Base-by-base conservation (phyloP, 2,797 vertebrate genomes). In the Echiichthys vipera region DNA sequence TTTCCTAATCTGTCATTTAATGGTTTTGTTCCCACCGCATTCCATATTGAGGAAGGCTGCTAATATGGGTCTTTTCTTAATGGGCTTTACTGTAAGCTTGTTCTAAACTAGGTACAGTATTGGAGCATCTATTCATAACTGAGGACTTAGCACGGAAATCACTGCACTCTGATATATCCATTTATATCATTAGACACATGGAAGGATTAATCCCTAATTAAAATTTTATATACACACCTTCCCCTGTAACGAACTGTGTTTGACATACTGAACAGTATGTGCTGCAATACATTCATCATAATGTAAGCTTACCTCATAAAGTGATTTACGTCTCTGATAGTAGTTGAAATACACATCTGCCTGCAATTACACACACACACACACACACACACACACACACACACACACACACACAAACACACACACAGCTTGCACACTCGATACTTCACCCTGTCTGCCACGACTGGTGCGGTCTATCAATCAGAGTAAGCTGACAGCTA, bases 321-420 rank as follows among this genome's bases (percentile, higher is more conserved):
- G 71, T 90, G 85, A 84, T 90, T 91, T 90, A 87, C 84, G 66
- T 83, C 81, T 84, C 73, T 65, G 77, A 83, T 91, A 91, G 91
- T 91, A 80, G 76, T 70, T 88, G 80, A 88, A 88, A 89, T 84
- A 87, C 80, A 87, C 65, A 49, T 92, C 81, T 13, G 67, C 76
- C 74, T 77, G 71, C 70, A 81, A 79, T 88, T 72, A 49, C 75
- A 82, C 63, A 68, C 30, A 62, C 32, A 74, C 65, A 57, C 79
- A 15, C 71, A 65, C 55, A 42, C 61, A 55, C 77, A 72, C 73
- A 74, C 22, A 47, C 75, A 76, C 77, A 73, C 75, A 62, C 74
- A 61, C 55, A 62, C 63, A 45, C 53, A 32, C 56, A 54, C 77
- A 55, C 70, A 58, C 71, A 70, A 62, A 32, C 39, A 30, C 37